Base-by-base conservation (phyloP, 2,888 invertebrate species). In the Eristalis intricaria region DNA sequence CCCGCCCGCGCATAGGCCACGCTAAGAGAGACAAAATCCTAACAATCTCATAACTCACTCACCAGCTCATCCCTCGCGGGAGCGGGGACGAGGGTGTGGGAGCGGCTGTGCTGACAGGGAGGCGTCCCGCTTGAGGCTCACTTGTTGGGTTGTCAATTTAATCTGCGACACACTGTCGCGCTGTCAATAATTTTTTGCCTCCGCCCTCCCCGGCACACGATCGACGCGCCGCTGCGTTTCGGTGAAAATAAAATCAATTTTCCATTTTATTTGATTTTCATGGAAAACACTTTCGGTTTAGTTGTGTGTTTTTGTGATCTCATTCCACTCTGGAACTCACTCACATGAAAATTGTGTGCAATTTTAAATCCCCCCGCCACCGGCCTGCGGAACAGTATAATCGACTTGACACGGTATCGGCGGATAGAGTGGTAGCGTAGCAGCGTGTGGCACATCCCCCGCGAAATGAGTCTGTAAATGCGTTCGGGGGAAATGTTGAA, bases 211-310 rank as follows among this genome's bases (percentile, higher is more conserved):
- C 50, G 7, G n/a, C 50, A 2, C n/a, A 11, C 35, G 35, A 38
- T 38, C 50, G 19, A 50, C 50, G 50, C n/a, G n/a, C n/a, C n/a
- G n/a, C n/a, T n/a, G n/a, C n/a, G n/a, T 50, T 79, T 87, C 79
- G 71, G 38, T 71, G 71, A 40, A 75, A 82, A 86, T 86, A 83
- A 80, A 87, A 87, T 87, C 83, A 87, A 87, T 84, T 87, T 87
- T 87, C 83, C 76, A 68, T 87, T 87, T 87, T 87, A 87, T 87
- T 87, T 80, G 79, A 80, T 87, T 87, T 80, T 87, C 83, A 87
- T 87, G 84, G 79, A 87, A 87, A 87, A 76, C 83, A 83, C 83
- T 87, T 87, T 87, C 75, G 70, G 50, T 71, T 71, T 29, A 64
- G 64, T 80, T 68, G 50, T 75, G 38, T 76, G 38, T 70, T 74